phyloP scores from a whole-genome alignment of 2,888 invertebrate species.

The Oeneis ivallda region DNA sequence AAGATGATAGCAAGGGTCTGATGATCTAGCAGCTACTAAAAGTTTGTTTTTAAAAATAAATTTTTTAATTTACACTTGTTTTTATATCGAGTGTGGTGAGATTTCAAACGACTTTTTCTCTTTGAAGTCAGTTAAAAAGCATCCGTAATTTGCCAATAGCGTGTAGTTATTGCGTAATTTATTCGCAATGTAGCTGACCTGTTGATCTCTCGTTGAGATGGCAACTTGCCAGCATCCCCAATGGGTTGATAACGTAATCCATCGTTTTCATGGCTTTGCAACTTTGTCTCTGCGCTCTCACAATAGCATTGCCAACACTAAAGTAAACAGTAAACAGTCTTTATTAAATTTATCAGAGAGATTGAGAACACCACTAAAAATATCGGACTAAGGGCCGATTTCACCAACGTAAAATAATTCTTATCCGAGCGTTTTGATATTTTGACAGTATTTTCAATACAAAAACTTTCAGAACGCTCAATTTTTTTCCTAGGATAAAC shows the following conservation, averaged over 20 bases:
- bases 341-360: not conserved
- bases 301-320: not conserved
- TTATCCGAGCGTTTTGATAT: too few relatives aligned
- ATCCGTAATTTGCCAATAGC: not conserved
- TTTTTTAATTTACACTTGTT: too few relatives aligned
- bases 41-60: too few relatives aligned
- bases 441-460: too few relatives aligned
- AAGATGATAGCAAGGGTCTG: too few relatives aligned
- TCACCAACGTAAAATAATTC: too few relatives aligned
- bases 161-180: constrained; percentile 10
- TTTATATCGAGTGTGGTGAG: too few relatives aligned
- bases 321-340: not conserved
- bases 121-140: not conserved
- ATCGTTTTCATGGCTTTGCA: constrained; percentile 11
- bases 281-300: not conserved
- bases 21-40: too few relatives aligned
- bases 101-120: not conserved
- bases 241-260: constrained; percentile 16
- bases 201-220: constrained; percentile 16
- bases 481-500: too few relatives aligned
- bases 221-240: constrained; percentile 14
- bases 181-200: constrained; percentile 16
- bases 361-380: not conserved
- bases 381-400: not conserved
- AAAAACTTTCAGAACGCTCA: too few relatives aligned